Evolutionary conservation across 2,113 vertebrate genomes (phyloP), one percentile per base, ranked within the genome.

Genomic region (Odobenus rosmarus): DNA sequence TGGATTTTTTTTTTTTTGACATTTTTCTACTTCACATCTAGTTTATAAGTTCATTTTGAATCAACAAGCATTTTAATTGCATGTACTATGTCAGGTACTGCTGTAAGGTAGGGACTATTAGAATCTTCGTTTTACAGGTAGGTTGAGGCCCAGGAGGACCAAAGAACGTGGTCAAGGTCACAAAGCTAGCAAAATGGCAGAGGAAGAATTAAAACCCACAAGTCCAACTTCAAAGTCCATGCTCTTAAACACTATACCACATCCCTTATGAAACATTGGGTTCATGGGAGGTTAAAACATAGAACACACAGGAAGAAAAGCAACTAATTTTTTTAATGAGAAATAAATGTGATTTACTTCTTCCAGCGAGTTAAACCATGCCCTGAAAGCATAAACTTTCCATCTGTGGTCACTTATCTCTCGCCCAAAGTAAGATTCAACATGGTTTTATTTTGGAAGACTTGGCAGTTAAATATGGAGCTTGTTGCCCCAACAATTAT

Each of bases 401-500:
- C 79, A 83, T 77, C 57, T 93, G 13, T 5, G 89, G 57, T 71
- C 93, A 92, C 51, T 85, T 81, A 85, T 46, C 42, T 88, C 28
- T 33, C 23, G 15, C 62, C 36, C 33, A 39, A 53, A 76, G 21
- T 80, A 57, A 95, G 64, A 96, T 53, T 62, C 62, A 71, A 16
- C 12, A 55, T 6, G 24, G 39, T 86, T 83, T 88, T 62, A 19
- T 42, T 87, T 90, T 84, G 76, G 85, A 91, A 93, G 93, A 94
- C 76, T 53, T 81, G 76, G 67, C 46, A 98, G 88, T 93, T 96
- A 96, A 81, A 72, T 18, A 62, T 49, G 64, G 64, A 96, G 86
- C 18, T 97, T 97, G 95, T 95, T 98, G 93, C 61, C 74, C 96
- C 91, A 97, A 96, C 97, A 98, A 94, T 93, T 46, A 86, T 49